Conservation (phyloP, 2,797 vertebrate genomes). For the Okamejei kenojei region DNA sequence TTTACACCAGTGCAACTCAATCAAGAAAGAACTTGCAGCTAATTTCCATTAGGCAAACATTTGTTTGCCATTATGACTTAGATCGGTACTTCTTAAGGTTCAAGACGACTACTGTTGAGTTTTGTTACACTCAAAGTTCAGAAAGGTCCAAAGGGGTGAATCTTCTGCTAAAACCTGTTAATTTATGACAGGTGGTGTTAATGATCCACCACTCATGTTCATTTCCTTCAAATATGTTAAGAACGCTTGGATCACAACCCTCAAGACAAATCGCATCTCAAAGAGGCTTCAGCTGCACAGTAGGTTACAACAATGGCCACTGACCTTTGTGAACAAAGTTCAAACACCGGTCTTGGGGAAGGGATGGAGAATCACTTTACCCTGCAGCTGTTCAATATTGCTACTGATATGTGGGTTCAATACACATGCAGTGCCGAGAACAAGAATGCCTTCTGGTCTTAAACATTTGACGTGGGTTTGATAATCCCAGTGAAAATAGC, state of each 20-base stretch:
- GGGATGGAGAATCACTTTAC: not conserved
- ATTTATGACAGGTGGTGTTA: not conserved
- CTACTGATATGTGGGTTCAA: not conserved
- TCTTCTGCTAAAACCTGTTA: not conserved
- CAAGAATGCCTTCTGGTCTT: not conserved
- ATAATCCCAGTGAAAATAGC: not conserved
- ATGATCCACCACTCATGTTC: not conserved
- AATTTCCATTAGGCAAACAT: constrained; percentile 3
- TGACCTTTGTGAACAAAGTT: not conserved
- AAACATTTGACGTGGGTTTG: not conserved
- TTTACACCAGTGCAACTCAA: not conserved
- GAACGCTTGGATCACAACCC: not conserved
- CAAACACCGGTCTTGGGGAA: not conserved
- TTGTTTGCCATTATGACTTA: not conserved
- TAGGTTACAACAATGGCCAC: constrained; percentile 4
- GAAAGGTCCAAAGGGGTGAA: not conserved
- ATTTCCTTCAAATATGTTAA: not conserved
- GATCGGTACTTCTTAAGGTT: not conserved
- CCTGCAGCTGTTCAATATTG: not conserved
- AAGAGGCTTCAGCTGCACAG: not conserved
- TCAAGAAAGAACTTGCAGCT: not conserved
- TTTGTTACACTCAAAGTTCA: not conserved
- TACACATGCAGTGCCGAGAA: not conserved
- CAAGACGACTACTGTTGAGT: not conserved
- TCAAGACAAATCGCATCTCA: not conserved